Base-by-base conservation (phyloP, 2,888 invertebrate genomes). In the Hedya salicella region DNA sequence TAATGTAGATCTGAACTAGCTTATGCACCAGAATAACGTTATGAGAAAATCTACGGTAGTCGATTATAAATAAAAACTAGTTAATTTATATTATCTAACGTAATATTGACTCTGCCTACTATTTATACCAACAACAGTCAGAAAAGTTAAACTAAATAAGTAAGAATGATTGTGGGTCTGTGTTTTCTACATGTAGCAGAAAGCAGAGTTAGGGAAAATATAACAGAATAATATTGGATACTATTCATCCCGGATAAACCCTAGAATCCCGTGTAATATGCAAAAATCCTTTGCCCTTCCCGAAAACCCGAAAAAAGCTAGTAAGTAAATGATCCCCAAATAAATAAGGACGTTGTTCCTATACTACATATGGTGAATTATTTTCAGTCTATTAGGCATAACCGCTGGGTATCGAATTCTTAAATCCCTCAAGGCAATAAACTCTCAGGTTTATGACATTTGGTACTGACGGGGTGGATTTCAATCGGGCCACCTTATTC, bases 381-480 rank as follows among this genome's bases (percentile, higher is more conserved):
- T 40, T 50, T 19, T 16, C 63, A 42, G 40, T 8, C 42, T 30
- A 32, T 57, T 42, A 49, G 42, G 19, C 40, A 32, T 49, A 50
- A 42, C 53, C 53, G 56, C 42, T 21, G 14, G 32, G 49, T 57
- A n/a, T 42, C 57, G 56, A 39, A 42, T 49, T 57, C 49, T 50
- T 57, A 57, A 57, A 57, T 50, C 42, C 63, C 25, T 14, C 19
- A 16, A 42, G 57, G 63, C 42, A 57, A 57, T 64, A 57, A 64
- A 57, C 40, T 54, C 46, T 54, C 21, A 57, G 57, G 16, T 64
- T 50, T 50, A 64, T 50, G 57, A 40, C 40, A 42, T 21, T 64
- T 50, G 56, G 50, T 64, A 50, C 40, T 49, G 63, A 56, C 56
- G 36, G 49, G 57, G 49, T 21, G 32, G 63, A 57, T 64, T 57